phyloP scores from a whole-genome alignment of 2,888 invertebrate genomes.

The Pyrochroa serraticornis region DNA sequence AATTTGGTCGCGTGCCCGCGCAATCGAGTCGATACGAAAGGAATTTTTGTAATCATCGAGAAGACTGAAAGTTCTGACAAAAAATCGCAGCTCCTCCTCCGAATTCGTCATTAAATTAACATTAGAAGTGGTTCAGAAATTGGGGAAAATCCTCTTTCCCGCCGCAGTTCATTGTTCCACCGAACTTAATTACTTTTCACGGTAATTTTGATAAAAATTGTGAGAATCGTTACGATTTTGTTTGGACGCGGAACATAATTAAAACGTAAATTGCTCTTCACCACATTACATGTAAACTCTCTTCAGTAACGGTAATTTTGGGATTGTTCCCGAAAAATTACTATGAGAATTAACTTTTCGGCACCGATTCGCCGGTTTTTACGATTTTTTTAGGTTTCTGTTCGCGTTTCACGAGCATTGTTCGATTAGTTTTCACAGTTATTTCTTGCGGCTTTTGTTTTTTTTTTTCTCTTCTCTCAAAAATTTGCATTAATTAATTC shows the following conservation, averaged over 20 bases:
- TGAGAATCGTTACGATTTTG: constrained; percentile 44
- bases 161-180: constrained; percentile 36
- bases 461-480: constrained; percentile 9
- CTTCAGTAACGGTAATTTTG: constrained; percentile 15
- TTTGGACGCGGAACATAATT: constrained; percentile 25
- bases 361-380: constrained; percentile 15
- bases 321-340: neutral
- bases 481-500: constrained; percentile 22
- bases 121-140: too few relatives aligned
- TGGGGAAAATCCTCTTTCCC: constrained; percentile 2
- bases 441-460: constrained; percentile 7
- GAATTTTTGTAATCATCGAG: too few relatives aligned
- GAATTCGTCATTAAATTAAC: too few relatives aligned
- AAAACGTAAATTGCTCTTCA: constrained; percentile 23
- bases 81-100: too few relatives aligned
- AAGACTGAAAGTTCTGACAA: too few relatives aligned
- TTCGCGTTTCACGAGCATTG: neutral
- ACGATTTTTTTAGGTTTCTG: constrained; percentile 9
- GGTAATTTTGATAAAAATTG: constrained; percentile 41
- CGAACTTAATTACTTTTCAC: constrained; percentile 40
- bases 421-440: constrained; percentile 5
- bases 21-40: too few relatives aligned
- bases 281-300: constrained; percentile 1
- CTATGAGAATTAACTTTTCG: constrained; percentile 13
- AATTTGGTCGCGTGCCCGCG: too few relatives aligned